phyloP scores from a whole-genome alignment of 1,140 invertebrate species.

The Triops cancriformis region DNA sequence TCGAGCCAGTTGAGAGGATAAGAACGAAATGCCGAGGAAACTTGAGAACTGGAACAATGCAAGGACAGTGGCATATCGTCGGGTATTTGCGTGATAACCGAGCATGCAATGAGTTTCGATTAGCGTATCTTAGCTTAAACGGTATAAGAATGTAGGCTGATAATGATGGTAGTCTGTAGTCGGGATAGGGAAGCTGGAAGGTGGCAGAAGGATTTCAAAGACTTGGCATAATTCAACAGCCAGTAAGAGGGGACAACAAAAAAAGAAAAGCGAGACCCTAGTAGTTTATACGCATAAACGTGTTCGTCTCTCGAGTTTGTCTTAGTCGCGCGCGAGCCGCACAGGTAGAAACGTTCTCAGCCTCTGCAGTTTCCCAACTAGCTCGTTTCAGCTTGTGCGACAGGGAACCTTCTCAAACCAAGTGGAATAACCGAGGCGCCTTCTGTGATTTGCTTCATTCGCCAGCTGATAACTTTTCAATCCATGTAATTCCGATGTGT shows the following conservation, averaged over 20 bases:
- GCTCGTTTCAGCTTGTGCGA: too few relatives aligned
- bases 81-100: neutral
- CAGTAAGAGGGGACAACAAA: too few relatives aligned
- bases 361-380: too few relatives aligned
- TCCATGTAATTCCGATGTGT: constrained; percentile 1
- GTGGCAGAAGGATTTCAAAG: neutral
- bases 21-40: neutral
- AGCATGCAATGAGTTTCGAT: neutral
- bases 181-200: neutral
- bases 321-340: neutral
- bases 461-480: neutral
- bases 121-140: neutral
- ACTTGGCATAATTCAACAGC: neutral
- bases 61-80: neutral
- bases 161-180: neutral
- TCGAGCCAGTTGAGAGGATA: neutral
- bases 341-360: neutral
- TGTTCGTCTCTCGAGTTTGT: neutral
- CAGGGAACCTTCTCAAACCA: too few relatives aligned
- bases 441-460: neutral
- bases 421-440: too few relatives aligned
- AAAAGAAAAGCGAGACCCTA: neutral
- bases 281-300: neutral
- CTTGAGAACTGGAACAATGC: neutral
- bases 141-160: neutral